phyloP scores from a whole-genome alignment of 1,140 invertebrate genomes.

The Cylas formicarius region DNA sequence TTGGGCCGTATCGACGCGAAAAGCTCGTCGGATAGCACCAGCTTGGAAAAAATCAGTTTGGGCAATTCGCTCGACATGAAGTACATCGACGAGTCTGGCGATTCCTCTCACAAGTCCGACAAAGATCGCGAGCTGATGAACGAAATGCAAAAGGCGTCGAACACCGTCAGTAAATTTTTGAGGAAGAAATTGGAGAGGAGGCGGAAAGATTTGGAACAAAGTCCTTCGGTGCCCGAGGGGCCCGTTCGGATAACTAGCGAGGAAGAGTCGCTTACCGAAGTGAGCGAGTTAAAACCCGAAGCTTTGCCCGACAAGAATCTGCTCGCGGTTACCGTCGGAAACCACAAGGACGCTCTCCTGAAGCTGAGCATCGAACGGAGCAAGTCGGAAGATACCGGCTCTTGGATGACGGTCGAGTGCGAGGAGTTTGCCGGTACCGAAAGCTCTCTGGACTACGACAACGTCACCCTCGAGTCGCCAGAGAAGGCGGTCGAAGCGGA shows the following conservation, averaged over 20 bases:
- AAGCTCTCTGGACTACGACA: constrained; percentile 44
- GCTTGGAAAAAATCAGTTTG: constrained; percentile 37
- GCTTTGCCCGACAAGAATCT: constrained; percentile 29
- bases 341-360: constrained; percentile 39
- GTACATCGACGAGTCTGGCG: constrained; percentile 41
- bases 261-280: constrained; percentile 57
- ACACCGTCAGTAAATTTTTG: constrained; percentile 36
- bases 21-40: constrained; percentile 38
- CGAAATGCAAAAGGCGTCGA: constrained; percentile 37
- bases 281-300: constrained; percentile 48
- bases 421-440: constrained; percentile 53
- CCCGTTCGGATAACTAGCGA: constrained; percentile 50
- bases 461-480: constrained; percentile 31
- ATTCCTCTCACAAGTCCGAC: constrained; percentile 39
- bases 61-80: constrained; percentile 41
- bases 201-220: constrained; percentile 40
- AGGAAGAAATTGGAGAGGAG: constrained; percentile 35
- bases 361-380: constrained; percentile 46
- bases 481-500: constrained; percentile 41
- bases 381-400: constrained; percentile 53
- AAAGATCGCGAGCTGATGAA: constrained; percentile 36
- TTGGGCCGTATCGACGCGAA: constrained; percentile 33
- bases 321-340: constrained; percentile 35
- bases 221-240: constrained; percentile 40
- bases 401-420: constrained; percentile 55